Evolutionary conservation across 2,113 vertebrate species (phyloP).

Genomic region (Dromaius novaehollandiae): DNA sequence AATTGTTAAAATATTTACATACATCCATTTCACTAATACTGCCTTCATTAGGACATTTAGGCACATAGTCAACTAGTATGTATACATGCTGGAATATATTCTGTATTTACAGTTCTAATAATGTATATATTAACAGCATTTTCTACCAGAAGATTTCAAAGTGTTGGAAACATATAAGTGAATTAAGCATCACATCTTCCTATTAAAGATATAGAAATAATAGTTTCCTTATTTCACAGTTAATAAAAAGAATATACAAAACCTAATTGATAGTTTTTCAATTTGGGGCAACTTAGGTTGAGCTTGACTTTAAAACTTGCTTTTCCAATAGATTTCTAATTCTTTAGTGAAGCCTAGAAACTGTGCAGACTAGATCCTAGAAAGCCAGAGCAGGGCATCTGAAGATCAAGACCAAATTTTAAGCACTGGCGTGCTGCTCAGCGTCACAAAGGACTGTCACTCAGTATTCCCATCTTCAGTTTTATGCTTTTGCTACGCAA

Average conservation of each 20-base stretch:
- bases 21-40: neutral
- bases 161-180: neutral
- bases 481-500: neutral
- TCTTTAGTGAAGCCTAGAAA: neutral
- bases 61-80: neutral
- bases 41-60: neutral
- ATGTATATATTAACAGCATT: neutral
- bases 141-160: neutral
- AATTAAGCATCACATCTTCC: neutral
- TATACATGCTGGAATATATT: neutral
- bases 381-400: neutral
- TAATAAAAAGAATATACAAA: neutral
- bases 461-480: neutral
- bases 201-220: neutral
- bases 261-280: neutral
- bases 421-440: neutral
- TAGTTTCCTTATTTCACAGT: neutral
- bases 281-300: neutral
- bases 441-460: neutral
- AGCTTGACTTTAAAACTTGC: neutral
- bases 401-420: neutral
- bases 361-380: neutral
- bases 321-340: neutral
- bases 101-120: neutral
- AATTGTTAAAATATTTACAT: neutral